A percentile compares a stretch with the other conserved stretches of the same genome.
phyloP scores from a whole-genome alignment of 2,888 invertebrate species.

The Plebejus argus region DNA sequence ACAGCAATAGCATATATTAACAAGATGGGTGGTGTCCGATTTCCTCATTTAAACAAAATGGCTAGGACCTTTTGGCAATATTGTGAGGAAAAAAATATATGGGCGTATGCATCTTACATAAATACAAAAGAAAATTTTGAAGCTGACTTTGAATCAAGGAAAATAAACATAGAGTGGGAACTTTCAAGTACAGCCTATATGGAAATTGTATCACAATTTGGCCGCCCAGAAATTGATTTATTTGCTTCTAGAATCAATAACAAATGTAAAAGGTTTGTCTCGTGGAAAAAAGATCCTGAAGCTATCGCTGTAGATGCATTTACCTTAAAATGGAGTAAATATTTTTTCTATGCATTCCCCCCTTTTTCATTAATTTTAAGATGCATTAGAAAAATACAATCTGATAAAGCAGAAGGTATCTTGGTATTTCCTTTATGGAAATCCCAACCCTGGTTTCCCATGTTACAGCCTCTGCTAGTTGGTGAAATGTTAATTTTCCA shows the following conservation, averaged over 20 bases:
- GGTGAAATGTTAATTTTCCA: not conserved
- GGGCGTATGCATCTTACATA: too few species aligned
- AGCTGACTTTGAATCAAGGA: too few species aligned
- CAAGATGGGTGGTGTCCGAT: too few species aligned
- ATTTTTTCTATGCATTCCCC: not conserved
- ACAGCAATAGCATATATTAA: too few species aligned
- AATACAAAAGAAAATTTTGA: too few species aligned
- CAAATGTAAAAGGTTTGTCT: not conserved
- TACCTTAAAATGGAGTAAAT: slow-evolving; percentile 2
- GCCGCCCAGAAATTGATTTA: not conserved
- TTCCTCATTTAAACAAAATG: too few species aligned
- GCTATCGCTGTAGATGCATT: not conserved
- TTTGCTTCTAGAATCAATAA: not conserved
- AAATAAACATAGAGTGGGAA: too few species aligned
- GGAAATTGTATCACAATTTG: not conserved
- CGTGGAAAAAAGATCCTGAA: not conserved
- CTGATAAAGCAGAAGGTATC: not conserved
- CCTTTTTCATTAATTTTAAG: not conserved
- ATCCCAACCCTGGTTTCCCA: slow-evolving; percentile 7
- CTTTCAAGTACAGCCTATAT: not conserved
- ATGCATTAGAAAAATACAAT: slow-evolving; percentile 3
- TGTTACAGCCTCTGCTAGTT: not conserved
- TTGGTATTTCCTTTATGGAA: not conserved
- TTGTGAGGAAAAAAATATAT: too few species aligned
- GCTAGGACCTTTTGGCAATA: too few species aligned